Evolutionary conservation across 1,140 invertebrate genomes (phyloP), one percentile per base, ranked within the genome.

Genomic region (Drosophila nigrodunni): DNA sequence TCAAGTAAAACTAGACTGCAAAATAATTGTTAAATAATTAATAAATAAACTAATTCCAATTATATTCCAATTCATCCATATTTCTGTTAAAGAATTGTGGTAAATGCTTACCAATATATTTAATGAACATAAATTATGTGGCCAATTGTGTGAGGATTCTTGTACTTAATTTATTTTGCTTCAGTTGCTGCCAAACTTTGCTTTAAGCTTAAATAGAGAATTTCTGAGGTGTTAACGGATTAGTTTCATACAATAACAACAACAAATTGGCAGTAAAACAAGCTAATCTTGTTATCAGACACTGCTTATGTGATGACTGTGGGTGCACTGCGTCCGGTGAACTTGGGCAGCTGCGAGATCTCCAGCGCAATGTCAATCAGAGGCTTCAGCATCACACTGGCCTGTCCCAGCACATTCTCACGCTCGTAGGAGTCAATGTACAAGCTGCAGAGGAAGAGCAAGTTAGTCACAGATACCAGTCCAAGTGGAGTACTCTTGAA

Each of bases 231-330:
- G 52, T 35, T 35, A 55, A 50, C 10, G 10, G 25, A 72, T 79
- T 80, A 77, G 76, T 80, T 55, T 76, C 60, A 60, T 77, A 83
- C 68, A 78, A 68, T 73, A 69, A 47, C 49, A 65, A 60, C 15
- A 67, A 61, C 7, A n/a, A 41, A 25, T n/a, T 37, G 49, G 55
- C 54, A 73, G 62, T 73, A 41, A n/a, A 30, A 41, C 30, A 21
- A 47, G 43, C 7, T 35, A 30, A 35, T 55, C 34, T 9, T 2
- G 34, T 6, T 11, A n/a, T n/a, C 6, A 30, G n/a, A 7, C 21
- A 11, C 25, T 1, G 18, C 30, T 96, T 98, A 99, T 87, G 99
- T 99, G 82, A 99, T 99, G 34, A 99, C 99, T 66, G 98, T 99
- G 75, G 99, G 99, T 69, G 95, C 94, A 67, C 96, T 94, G 54